phyloP scores from a whole-genome alignment of 2,113 vertebrate genomes.

The Corythornis cristatus region DNA sequence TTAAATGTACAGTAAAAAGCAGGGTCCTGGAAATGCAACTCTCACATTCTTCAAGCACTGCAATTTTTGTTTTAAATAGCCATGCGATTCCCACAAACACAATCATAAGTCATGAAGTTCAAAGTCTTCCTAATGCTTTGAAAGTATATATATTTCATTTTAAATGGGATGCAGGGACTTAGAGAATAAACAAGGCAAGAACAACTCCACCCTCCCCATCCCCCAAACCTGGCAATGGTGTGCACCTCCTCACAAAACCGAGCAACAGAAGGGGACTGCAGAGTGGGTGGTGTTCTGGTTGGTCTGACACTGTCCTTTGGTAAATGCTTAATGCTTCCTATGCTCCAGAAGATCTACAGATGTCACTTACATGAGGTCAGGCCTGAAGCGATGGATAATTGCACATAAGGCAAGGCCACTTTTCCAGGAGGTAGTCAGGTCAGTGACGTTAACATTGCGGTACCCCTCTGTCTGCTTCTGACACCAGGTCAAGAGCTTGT shows the following conservation, averaged over 20 bases:
- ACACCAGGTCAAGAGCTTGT: conserved; percentile 94
- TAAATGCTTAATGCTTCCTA: background rate
- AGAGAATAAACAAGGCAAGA: background rate
- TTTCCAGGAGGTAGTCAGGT: conserved; percentile 89
- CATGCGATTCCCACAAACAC: background rate
- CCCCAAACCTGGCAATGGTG: background rate
- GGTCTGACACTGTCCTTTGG: background rate
- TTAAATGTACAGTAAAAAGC: background rate
- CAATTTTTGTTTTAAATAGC: background rate
- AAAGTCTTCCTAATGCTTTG: conserved; percentile 11
- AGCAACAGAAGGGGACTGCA: background rate
- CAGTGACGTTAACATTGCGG: conserved; percentile 81
- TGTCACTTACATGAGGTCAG: conserved; percentile 90
- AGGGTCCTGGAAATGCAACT: background rate
- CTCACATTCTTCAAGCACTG: background rate
- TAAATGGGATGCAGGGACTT: background rate
- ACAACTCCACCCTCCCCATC: background rate
- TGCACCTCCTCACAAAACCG: background rate
- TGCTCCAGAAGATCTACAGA: background rate
- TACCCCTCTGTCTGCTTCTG: conserved; percentile 94
- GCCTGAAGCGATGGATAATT: conserved; percentile 92
- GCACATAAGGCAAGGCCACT: conserved; percentile 91
- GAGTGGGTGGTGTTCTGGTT: background rate
- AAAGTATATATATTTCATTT: conserved; percentile 1
- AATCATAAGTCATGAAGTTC: background rate